Evolutionary conservation across 2,113 vertebrate genomes (phyloP), one percentile per base, ranked within the genome.

Genomic region (Urocynchramus pylzowi): DNA sequence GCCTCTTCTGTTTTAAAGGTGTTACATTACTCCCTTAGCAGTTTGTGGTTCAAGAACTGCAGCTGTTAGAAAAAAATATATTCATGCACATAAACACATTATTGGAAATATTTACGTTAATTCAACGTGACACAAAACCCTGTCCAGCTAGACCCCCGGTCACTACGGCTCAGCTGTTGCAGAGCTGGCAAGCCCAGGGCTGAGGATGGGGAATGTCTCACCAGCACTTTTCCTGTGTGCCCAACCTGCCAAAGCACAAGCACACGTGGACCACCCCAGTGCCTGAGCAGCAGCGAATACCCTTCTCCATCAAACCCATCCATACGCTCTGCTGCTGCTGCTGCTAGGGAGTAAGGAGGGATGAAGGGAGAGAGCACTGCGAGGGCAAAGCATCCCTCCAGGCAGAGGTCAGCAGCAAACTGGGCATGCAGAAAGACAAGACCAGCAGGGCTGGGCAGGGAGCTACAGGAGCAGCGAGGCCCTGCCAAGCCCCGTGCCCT

Each of bases 61-160:
- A 88, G 45, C 59, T 78, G 35, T 60, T 84, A 86, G 67, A 75
- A 82, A 86, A 50, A 79, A 47, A 65, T 0, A 0, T 7, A 59
- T 33, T 76, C 57, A 67, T n/a, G 42, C 31, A 57, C 10, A 76
- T 24, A 47, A n/a, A 61, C 7, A 22, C 30, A 6, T 69, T 69
- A 73, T 42, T 37, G 87, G 53, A 83, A 83, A 61, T 83, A 88
- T 54, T 93, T 41, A 70, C 0, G 0, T 59, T 54, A 59, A 78
- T 84, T 81, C 71, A 30, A 3, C 30, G 44, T 39, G 28, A 63
- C 41, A 76, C 41, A 92, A 54, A 89, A 50, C 52, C 39, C 31
- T 45, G 35, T 42, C 53, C 65, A 67, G 23, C 28, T 8, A 85
- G 47, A 84, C 2, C 0, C 0, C 0, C 0, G 1, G 28, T 31